Evolutionary conservation across 2,797 vertebrate genomes (phyloP), one percentile per base, ranked within the genome.

Genomic region (Emydoidea blandingii): DNA sequence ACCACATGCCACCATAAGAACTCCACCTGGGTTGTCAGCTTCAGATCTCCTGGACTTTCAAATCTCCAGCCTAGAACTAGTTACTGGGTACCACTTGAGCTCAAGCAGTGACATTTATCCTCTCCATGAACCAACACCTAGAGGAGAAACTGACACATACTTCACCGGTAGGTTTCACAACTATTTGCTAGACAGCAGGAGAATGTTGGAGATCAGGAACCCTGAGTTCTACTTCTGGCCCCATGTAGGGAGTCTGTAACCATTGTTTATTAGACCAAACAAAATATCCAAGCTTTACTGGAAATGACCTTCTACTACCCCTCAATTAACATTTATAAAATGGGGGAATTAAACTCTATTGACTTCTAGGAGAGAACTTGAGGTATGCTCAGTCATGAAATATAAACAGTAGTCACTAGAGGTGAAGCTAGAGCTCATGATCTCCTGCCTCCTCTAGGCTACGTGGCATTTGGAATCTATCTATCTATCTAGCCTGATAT

Each of bases 101-200:
- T 93, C 91, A 95, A 95, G 86, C 74, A 90, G 88, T 95, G 78
- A 31, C 74, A 49, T 93, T 97, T 97, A 91, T 94, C 92, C 89
- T 94, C 49, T 87, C 34, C 88, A 83, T 96, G 90, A 87, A 93
- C 54, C 94, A 96, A 68, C 94, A 95, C 96, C 95, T 97, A 97
- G 96, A 96, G 96, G 94, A 96, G 74, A 97, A 96, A 93, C 97
- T 84, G 94, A 97, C 95, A 94, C 80, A 88, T 95, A 1, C 6
- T 52, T 90, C 91, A 57, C 90, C 84, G 90, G 84, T 47, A 44
- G 14, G 12, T 76, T 95, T 94, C 84, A 86, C 86, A 87, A 94
- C 80, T 88, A 82, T 50, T 92, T 68, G 79, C 90, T 94, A 85
- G 95, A 92, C 65, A 82, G 49, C 84, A 80, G 80, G 57, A 78